Evolutionary conservation across 2,797 vertebrate genomes (phyloP).

Genomic region (Acanthornis magna): DNA sequence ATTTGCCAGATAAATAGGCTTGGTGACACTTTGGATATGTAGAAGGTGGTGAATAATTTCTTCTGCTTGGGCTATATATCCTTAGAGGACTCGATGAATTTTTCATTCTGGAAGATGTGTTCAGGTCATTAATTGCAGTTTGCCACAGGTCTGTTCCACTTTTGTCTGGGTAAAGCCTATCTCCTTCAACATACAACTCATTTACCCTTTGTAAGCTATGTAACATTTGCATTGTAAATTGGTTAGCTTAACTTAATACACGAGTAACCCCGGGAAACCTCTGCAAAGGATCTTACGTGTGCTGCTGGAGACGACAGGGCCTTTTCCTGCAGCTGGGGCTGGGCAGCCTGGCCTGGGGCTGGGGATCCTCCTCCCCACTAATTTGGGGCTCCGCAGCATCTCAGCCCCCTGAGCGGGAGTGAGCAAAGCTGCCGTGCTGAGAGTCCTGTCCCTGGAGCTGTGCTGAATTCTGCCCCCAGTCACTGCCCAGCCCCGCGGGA

Average conservation of each 20-base stretch:
- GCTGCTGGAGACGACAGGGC: background rate
- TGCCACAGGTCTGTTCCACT: constrained; percentile 86
- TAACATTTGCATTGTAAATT: constrained; percentile 67
- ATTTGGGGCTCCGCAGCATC: background rate
- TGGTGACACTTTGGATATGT: constrained; percentile 66
- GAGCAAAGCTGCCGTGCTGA: fast-evolving
- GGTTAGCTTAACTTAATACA: constrained; percentile 48
- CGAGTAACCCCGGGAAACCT: constrained; percentile 7
- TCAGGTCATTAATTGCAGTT: constrained; percentile 90
- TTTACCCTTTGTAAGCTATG: constrained; percentile 60
- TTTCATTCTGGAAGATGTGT: constrained; percentile 89
- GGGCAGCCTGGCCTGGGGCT: background rate
- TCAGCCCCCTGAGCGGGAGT: background rate
- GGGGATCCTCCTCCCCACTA: fast-evolving
- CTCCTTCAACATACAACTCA: constrained; percentile 70
- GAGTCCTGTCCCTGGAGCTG: background rate
- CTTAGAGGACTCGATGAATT: constrained; percentile 83
- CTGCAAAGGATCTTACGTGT: background rate
- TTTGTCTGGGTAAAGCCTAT: constrained; percentile 85
- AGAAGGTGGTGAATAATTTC: constrained; percentile 84
- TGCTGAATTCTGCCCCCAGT: fast-evolving
- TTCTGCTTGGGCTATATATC: constrained; percentile 79
- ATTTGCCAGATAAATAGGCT: constrained; percentile 71
- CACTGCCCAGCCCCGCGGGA: fast-evolving
- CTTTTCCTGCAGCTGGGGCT: background rate